A percentile compares a stretch with the other conserved stretches of the same genome.
These are phyloP conservation scores for Abrostola tripartita DNA, from an alignment of 2,888 invertebrate genomes.

Conservation along the genomic window DNA sequence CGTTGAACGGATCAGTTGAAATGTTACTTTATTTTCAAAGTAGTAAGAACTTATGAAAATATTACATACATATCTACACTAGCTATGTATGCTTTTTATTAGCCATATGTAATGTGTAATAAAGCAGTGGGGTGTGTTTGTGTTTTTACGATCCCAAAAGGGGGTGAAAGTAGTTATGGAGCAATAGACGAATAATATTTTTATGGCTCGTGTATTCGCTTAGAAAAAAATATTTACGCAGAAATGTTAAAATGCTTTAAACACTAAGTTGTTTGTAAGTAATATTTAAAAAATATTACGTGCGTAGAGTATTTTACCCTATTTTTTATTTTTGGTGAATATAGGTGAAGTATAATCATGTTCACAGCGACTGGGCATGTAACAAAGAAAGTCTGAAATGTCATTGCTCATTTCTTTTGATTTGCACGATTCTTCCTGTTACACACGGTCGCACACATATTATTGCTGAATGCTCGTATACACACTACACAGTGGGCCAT, in stretches of 20 bases:
- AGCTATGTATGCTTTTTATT: slow-evolving; percentile 61
- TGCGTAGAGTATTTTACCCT: no score
- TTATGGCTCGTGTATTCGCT: slow-evolving; percentile 24
- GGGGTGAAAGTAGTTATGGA: slow-evolving; percentile 38
- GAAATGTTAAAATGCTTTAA: slow-evolving; percentile 1
- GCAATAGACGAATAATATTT: slow-evolving; percentile 51
- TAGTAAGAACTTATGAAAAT: slow-evolving; percentile 39
- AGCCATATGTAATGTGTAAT: slow-evolving; percentile 70
- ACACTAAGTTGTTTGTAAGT: neutral
- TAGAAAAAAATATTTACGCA: slow-evolving; percentile 23
- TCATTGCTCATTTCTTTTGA: slow-evolving; percentile 64
- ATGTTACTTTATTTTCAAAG: slow-evolving; percentile 43
- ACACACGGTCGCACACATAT: slow-evolving; percentile 54
- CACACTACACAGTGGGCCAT: slow-evolving; percentile 27
- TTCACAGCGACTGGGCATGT: slow-evolving; percentile 57
- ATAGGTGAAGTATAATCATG: slow-evolving; percentile 47
- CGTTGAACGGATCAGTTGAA: slow-evolving; percentile 22
- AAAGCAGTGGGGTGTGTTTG: slow-evolving; percentile 68
- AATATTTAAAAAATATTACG: no score
- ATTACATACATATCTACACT: slow-evolving; percentile 46
- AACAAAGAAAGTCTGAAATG: slow-evolving; percentile 59
- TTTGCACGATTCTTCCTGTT: slow-evolving; percentile 60
- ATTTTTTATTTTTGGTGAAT: no score
- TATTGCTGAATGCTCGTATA: slow-evolving; percentile 24
- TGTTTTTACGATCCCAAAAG: slow-evolving; percentile 64